Evolutionary conservation across 1,140 invertebrate genomes (phyloP), one percentile per base, ranked within the genome.

Genomic region (Achatina immaculata): DNA sequence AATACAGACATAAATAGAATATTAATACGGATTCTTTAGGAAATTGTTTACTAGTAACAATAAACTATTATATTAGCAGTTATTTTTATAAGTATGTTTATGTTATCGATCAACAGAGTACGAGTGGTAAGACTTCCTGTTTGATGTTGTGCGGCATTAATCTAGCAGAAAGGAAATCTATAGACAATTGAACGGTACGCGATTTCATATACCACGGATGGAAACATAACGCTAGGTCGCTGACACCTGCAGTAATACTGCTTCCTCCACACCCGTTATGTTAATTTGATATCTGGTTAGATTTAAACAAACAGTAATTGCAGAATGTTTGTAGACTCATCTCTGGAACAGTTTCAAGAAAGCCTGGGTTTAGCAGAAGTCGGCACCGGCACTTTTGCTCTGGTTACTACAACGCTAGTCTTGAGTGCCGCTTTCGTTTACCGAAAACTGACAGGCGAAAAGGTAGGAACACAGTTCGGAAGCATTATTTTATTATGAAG

Each of bases 391-490:
- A 83, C 79, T 24, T 43, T 78, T 43, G 71, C 79, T 38, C 42
- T 81, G 42, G 75, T 78, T 6, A 78, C 82, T 6, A 83, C 82
- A 14, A 78, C 82, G 42, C 34, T 81, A 24, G n/a, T 83, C 9
- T 55, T 83, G 51, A 81, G 51, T 51, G 76, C 55, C 19, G 38
- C 74, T 21, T 73, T 82, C n/a, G 77, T 72, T 51, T 75, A 79
- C 34, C 43, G 71, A 7, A 38, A 45, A 68, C 40, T 79, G 11
- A 65, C n/a, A 16, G 76, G 55, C 65, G 71, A 79, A 51, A 78
- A 68, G 75, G 66, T 58, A 68, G 38, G 42, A 40, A 62, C 11
- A 31, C 14, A 80, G 24, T 45, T 28, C 45, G 9, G 0, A 45
- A 19, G 11, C 24, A 51, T 51, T 51, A 11, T 51, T 51, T 14